A percentile compares a stretch with the other conserved stretches of the same genome.
These are phyloP conservation scores for Tursiops truncatus DNA, from an alignment of 2,113 vertebrate species.

Conservation along the genomic window DNA sequence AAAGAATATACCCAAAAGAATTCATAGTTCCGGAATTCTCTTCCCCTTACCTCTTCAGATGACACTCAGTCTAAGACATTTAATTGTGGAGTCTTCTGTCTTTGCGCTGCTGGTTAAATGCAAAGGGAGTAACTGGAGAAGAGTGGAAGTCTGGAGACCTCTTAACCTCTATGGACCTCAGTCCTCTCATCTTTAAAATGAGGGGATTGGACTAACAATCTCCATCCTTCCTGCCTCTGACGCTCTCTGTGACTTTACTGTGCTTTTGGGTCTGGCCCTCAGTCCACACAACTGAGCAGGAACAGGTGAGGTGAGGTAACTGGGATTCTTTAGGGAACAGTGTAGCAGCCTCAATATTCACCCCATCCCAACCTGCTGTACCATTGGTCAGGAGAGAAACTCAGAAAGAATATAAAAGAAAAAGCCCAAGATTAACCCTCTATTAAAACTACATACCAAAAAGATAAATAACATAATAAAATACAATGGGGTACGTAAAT, in stretches of 20 bases:
- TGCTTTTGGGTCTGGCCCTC: not conserved
- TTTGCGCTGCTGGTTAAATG: not conserved
- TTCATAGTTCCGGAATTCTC: constrained; percentile 9
- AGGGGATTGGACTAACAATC: not conserved
- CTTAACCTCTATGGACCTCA: no score
- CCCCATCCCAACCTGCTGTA: not conserved
- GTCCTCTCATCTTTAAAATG: not conserved
- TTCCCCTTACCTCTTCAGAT: not conserved
- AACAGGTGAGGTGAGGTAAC: not conserved
- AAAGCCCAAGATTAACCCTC: not conserved
- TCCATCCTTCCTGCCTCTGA: not conserved
- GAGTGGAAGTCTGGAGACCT: not conserved
- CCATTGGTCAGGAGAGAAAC: not conserved
- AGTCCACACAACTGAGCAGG: not conserved
- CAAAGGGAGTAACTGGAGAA: not conserved
- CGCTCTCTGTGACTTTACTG: not conserved
- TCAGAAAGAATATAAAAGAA: not conserved
- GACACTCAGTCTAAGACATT: not conserved
- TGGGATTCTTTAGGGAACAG: not conserved
- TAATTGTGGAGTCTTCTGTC: not conserved
- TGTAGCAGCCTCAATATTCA: not conserved
- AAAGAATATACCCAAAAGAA: not conserved
- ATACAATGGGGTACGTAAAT: not conserved
- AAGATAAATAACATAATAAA: not conserved
- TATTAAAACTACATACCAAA: not conserved